These are phyloP conservation scores for Toxonevra muliebris DNA, from an alignment of 2,888 invertebrate species.

Conservation along the genomic window DNA sequence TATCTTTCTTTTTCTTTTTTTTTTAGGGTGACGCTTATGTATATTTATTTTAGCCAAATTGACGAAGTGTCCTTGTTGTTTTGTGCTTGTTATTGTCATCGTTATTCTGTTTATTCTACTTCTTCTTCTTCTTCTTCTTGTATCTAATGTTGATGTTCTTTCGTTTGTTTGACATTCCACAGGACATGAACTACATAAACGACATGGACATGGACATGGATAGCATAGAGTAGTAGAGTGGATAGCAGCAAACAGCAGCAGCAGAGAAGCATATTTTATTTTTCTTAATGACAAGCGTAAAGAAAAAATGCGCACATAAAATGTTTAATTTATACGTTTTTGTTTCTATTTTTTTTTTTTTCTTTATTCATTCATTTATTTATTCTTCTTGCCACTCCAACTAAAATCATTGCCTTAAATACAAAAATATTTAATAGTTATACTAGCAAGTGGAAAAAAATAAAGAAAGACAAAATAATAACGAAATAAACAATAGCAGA, in stretches of 20 bases:
- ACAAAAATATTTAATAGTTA: conserved; percentile 32
- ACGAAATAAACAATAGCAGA: too few species aligned
- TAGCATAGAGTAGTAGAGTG: conserved; percentile 27
- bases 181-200: conserved; percentile 46
- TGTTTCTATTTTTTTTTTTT: conserved; percentile 41
- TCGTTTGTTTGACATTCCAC: conserved; percentile 58
- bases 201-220: conserved; percentile 3
- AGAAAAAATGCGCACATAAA: conserved; percentile 54
- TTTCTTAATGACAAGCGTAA: conserved; percentile 52
- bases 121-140: conserved; percentile 21
- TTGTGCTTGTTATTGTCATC: conserved; percentile 15
- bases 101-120: conserved; percentile 1
- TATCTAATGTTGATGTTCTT: conserved; percentile 52
- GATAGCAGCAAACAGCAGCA: conserved; percentile 30
- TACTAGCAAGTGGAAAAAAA: background rate
- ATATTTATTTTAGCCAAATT: conserved; percentile 42
- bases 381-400: conserved; percentile 46
- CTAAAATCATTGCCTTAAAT: conserved; percentile 58
- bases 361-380: conserved; percentile 2
- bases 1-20: too few species aligned
- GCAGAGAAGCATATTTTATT: conserved; percentile 53
- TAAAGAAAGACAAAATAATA: conserved; percentile 5
- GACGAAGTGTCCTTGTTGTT: conserved; percentile 47
- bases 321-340: conserved; percentile 54
- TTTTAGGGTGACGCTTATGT: conserved; percentile 12